These are phyloP conservation scores for Aurelia sp. DNA, from an alignment of 30 jellyfish, hydroid and myxozoan genomes.

Conservation along the genomic window DNA sequence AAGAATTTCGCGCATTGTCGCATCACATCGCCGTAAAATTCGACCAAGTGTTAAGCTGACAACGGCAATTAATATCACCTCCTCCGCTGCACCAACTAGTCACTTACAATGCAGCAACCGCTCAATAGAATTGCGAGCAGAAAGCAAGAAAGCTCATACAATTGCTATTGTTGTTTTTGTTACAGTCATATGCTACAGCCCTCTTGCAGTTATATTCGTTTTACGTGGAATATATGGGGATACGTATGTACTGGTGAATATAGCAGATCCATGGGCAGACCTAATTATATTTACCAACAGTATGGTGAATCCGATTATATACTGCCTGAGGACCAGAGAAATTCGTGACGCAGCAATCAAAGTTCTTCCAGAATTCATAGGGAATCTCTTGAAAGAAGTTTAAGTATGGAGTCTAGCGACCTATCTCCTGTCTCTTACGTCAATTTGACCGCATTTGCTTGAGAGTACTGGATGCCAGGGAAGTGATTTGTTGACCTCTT, in stretches of 20 bases:
- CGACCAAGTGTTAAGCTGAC: neutral
- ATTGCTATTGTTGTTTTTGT: slow-evolving; percentile 21
- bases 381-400: neutral
- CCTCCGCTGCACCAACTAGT: neutral
- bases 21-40: slow-evolving; percentile 39
- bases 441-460: too few relatives aligned
- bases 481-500: too few relatives aligned
- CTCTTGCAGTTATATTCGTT: slow-evolving; percentile 14
- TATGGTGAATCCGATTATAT: slow-evolving; percentile 17
- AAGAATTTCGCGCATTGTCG: slow-evolving; percentile 25
- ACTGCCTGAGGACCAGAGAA: slow-evolving; percentile 37
- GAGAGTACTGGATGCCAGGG: too few relatives aligned
- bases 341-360: slow-evolving; percentile 28
- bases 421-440: too few relatives aligned
- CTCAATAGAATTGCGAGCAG: neutral
- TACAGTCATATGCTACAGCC: slow-evolving; percentile 39
- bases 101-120: neutral
- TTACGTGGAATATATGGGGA: slow-evolving; percentile 59
- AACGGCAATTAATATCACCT: neutral
- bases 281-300: slow-evolving; percentile 42
- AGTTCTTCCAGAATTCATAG: slow-evolving; percentile 8
- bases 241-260: slow-evolving; percentile 21
- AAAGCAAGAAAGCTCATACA: slow-evolving; percentile 23
- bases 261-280: slow-evolving; percentile 67
- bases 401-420: neutral